Evolutionary conservation across 2,113 vertebrate species (phyloP), one percentile per base, ranked within the genome.

Genomic region (Lichenostomus cassidix): DNA sequence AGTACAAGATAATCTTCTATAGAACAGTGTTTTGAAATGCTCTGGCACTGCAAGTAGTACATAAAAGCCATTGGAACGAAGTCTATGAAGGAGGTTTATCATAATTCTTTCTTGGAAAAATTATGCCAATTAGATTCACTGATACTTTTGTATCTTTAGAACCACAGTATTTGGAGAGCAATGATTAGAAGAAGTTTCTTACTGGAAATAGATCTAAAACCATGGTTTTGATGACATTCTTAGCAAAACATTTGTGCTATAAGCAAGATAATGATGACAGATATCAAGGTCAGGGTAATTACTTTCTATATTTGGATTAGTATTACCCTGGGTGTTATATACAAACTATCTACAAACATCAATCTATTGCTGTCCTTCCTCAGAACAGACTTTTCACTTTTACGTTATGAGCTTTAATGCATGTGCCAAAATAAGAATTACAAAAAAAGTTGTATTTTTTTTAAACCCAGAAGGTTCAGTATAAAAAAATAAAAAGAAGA

Each of bases 241-340:
- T 91, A 87, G 76, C 58, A 82, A 92, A 95, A 97, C 65, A 96
- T 90, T 94, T 85, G 73, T 95, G 77, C 75, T 90, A 56, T 91
- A 92, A 97, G 91, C 71, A 95, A 96, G 75, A 93, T 96, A 98
- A 96, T 95, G 93, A 97, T 95, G 96, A 97, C 92, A 97, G 77
- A 92, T 96, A 94, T 60, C 96, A 97, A 98, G 97, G 97, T 98
- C 97, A 98, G 84, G 87, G 86, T 90, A 96, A 97, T 98, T 97
- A 96, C 56, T 85, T 96, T 97, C 95, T 95, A 92, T 98, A 97
- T 96, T 93, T 97, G 90, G 92, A 85, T 96, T 96, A 94, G 80
- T 95, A 95, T 97, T 97, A 96, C 83, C 89, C 88, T 79, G 67
- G 35, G 41, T 81, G 82, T 95, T 64, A 71, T 31, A 93, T 58